These are phyloP conservation scores for Aphaenogaster floridana DNA, from an alignment of 1,140 invertebrate genomes.

Conservation along the genomic window DNA sequence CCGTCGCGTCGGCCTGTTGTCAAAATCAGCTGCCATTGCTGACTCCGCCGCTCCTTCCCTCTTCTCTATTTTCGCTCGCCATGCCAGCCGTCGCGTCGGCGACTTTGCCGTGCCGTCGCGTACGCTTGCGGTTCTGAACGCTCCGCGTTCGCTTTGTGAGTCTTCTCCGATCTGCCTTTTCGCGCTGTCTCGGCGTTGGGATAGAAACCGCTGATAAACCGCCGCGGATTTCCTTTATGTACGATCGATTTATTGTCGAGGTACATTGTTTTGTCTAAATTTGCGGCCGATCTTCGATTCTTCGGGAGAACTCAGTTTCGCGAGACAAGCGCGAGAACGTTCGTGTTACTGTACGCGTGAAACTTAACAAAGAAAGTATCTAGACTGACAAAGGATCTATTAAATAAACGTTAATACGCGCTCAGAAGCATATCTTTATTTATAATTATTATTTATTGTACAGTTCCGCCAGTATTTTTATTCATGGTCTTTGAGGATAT, in stretches of 20 bases:
- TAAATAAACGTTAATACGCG: neutral
- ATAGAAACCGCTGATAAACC: neutral
- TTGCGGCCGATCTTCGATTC: neutral
- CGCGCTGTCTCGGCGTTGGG: neutral
- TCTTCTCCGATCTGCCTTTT: no score
- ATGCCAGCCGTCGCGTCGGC: constrained; percentile 23
- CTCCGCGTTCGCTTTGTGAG: neutral
- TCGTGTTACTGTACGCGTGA: no score
- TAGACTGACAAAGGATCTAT: neutral
- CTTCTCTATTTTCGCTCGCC: constrained; percentile 29
- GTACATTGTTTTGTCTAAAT: neutral
- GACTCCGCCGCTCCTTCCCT: constrained; percentile 29
- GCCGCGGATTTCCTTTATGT: neutral
- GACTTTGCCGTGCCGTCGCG: constrained; percentile 14
- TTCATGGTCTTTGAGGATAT: constrained; percentile 50
- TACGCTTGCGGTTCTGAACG: neutral
- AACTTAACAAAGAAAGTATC: neutral
- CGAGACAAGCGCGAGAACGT: neutral
- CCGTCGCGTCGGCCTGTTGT: constrained; percentile 79
- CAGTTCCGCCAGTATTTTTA: constrained; percentile 9
- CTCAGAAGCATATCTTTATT: neutral
- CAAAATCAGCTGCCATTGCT: constrained; percentile 87
- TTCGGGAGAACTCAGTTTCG: neutral
- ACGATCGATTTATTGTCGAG: neutral
- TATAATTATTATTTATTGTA: neutral